Evolutionary conservation across 2,888 invertebrate genomes (phyloP).

Genomic region (Coleophora flavipennella): DNA sequence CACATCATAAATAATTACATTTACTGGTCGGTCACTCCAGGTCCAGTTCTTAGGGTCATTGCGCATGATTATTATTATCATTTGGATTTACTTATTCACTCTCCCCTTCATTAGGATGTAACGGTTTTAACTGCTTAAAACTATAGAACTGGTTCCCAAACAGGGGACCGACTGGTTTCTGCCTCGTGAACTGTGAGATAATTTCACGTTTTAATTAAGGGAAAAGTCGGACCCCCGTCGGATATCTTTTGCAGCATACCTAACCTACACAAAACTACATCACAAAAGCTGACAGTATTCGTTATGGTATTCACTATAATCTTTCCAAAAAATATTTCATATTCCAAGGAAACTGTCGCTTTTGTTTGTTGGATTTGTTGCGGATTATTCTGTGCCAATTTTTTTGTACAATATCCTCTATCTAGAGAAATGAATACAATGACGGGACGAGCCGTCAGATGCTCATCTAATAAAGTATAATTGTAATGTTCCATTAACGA

Average conservation of each 20-base stretch:
- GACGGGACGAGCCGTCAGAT: constrained; percentile 26
- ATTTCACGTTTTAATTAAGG: constrained; percentile 56
- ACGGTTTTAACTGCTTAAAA: constrained; percentile 71
- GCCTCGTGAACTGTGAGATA: constrained; percentile 55
- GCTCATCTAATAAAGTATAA: constrained; percentile 47
- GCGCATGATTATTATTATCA: constrained; percentile 61
- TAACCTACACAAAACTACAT: neutral
- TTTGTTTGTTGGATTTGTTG: constrained; percentile 17
- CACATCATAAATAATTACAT: constrained; percentile 65
- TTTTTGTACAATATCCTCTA: constrained; percentile 13
- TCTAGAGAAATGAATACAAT: constrained; percentile 21
- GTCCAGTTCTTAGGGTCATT: constrained; percentile 56
- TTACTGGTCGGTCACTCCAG: constrained; percentile 55
- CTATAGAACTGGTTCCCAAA: constrained; percentile 64
- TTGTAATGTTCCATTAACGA: constrained; percentile 54
- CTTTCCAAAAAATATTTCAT: constrained; percentile 9
- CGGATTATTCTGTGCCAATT: constrained; percentile 15
- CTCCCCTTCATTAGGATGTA: constrained; percentile 70
- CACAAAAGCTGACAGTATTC: neutral
- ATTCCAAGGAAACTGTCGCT: constrained; percentile 7
- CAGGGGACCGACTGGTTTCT: constrained; percentile 61
- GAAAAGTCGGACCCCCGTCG: constrained; percentile 23
- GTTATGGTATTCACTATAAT: constrained; percentile 5
- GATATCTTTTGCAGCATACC: constrained; percentile 2
- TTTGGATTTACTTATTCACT: constrained; percentile 55